These are phyloP conservation scores for Lagenorhynchus albirostris DNA, from an alignment of 2,113 vertebrate genomes.

Conservation along the genomic window DNA sequence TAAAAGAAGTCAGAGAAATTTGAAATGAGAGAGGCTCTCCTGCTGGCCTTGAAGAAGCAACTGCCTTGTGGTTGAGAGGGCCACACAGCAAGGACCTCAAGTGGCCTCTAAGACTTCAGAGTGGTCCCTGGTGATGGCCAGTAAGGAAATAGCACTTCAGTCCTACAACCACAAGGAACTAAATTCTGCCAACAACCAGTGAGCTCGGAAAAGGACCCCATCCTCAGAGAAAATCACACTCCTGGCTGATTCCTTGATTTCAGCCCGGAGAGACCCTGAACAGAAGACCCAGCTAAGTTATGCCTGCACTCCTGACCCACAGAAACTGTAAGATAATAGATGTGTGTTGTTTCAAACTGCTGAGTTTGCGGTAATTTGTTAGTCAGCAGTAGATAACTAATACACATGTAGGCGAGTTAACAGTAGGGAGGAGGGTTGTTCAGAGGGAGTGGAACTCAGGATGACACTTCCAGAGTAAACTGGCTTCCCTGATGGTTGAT, in stretches of 20 bases:
- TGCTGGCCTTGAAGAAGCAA: neutral
- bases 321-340: neutral
- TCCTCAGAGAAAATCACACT: neutral
- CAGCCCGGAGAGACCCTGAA: neutral
- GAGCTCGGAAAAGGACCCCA: neutral
- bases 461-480: neutral
- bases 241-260: neutral
- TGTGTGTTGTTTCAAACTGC: neutral
- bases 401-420: rapidly evolving
- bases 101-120: neutral
- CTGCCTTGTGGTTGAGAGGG: neutral
- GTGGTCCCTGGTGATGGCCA: neutral
- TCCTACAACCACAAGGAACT: neutral
- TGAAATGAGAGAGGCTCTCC: neutral
- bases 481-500: neutral
- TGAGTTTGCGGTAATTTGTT: no score
- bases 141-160: neutral
- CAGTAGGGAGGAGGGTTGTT: neutral
- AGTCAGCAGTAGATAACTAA: neutral
- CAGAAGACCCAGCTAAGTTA: neutral
- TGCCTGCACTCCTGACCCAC: neutral
- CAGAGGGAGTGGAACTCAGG: neutral
- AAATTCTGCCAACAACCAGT: neutral
- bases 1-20: neutral
- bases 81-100: neutral